These are phyloP conservation scores for Glaucidium brasilianum DNA, from an alignment of 2,113 vertebrate genomes.

Conservation along the genomic window DNA sequence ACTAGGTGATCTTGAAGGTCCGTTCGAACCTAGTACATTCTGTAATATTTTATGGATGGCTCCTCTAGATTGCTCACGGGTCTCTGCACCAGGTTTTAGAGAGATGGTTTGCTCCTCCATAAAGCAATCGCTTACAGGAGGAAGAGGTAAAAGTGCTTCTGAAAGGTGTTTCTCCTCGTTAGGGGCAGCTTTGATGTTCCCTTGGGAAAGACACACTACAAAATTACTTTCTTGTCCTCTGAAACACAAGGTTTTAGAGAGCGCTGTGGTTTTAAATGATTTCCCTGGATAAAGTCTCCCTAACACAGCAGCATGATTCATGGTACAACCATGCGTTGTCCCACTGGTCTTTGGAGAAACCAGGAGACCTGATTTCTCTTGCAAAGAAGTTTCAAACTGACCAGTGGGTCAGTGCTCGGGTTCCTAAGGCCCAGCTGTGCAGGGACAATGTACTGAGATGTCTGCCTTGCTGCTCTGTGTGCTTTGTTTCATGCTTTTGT, in stretches of 20 bases:
- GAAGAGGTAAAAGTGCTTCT: background rate
- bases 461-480: background rate
- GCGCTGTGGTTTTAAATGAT: background rate
- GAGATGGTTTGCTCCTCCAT: background rate
- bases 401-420: rapidly evolving
- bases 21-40: no score
- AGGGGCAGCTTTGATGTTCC: background rate
- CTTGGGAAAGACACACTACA: rapidly evolving
- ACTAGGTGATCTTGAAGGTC: no score
- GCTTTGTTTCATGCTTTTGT: rapidly evolving
- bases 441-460: rapidly evolving
- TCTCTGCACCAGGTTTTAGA: background rate
- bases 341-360: background rate
- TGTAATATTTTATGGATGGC: background rate
- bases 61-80: rapidly evolving
- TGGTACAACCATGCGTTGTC: rapidly evolving
- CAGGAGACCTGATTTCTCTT: background rate
- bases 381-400: background rate
- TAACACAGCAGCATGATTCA: background rate
- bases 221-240: background rate
- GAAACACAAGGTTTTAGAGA: background rate
- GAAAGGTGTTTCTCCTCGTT: background rate
- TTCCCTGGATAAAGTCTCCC: background rate
- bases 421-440: background rate
- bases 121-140: background rate